Base-by-base conservation (phyloP, 1,140 invertebrate species). In the Mesaphorura yosii region DNA sequence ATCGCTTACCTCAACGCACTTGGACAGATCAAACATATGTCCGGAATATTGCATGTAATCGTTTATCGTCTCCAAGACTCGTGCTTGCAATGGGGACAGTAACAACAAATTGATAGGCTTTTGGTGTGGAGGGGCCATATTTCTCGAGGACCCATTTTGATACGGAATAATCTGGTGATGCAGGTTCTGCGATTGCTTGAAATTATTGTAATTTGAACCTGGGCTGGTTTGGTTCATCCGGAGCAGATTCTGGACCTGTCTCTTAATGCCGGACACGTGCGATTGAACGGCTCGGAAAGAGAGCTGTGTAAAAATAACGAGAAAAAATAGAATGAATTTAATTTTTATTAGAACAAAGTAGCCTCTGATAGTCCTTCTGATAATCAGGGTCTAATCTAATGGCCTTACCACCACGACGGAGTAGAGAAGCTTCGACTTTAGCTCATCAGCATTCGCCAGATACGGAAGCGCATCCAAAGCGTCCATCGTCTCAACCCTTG, bases 341-440 rank as follows among this genome's bases (percentile, higher is more conserved):
- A 48, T n/a, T n/a, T n/a, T n/a, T 41, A 19, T 41, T 17, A 41
- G 17, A 5, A 41, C 4, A 41, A 19, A 19, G 4, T 6, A 41
- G 23, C 17, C 23, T 4, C 4, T 22, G 23, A 41, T 41, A 22
- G 23, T 5, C 31, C n/a, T 37, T n/a, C n/a, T n/a, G n/a, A n/a
- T 28, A 31, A 48, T 29, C 25, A 31, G 15, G 15, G 3, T 39
- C 25, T 25, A 31, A 38, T 45, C 51, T 54, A 31, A 25, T 45
- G 1, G 41, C 29, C 85, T 83, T 74, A 94, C 90, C 70, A 94
- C 89, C 63, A 93, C 81, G 40, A 94, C 84, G 44, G 90, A 94
- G 69, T 93, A 94, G 31, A 95, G 76, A 53, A 95, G 86, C 75
- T 94, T 95, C 37, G 81, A 81, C 72, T 94, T 94, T 22, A 94